Conservation (phyloP, 2,113 vertebrate genomes). For the Plotosus lineatus region DNA sequence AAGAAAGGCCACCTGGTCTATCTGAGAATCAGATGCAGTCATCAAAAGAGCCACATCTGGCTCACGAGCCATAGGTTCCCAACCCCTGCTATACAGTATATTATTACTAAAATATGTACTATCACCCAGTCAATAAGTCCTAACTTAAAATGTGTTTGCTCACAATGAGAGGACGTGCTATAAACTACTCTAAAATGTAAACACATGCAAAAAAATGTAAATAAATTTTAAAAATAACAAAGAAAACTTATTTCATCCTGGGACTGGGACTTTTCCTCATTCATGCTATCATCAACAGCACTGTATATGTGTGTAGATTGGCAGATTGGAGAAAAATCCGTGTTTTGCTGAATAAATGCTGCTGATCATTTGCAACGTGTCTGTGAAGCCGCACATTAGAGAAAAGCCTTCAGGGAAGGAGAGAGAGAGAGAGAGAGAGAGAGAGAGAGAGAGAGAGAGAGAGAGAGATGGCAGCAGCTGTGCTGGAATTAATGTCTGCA, state of each 20-base stretch:
- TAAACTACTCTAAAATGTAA: neutral
- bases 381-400: slow-evolving; percentile 86
- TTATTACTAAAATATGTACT: too few species aligned
- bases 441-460: slow-evolving; percentile 67
- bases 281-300: slow-evolving; percentile 63
- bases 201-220: neutral
- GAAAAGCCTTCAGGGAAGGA: slow-evolving; percentile 81
- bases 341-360: slow-evolving; percentile 92
- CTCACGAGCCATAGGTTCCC: too few species aligned
- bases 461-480: slow-evolving; percentile 82
- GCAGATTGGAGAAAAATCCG: slow-evolving; percentile 77
- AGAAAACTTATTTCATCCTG: neutral
- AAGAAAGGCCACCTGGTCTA: too few species aligned
- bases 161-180: neutral
- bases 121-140: too few species aligned
- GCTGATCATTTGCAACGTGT: slow-evolving; percentile 90
- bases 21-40: too few species aligned
- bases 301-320: slow-evolving; percentile 79
- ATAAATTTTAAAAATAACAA: neutral
- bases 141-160: slow-evolving; percentile 36
- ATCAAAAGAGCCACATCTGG: too few species aligned
- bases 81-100: too few species aligned
- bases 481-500: slow-evolving; percentile 89
- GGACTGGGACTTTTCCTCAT: neutral
- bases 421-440: slow-evolving; percentile 55